Base-by-base conservation (phyloP, 1,140 invertebrate genomes). In the Wiebesia pumilae region DNA sequence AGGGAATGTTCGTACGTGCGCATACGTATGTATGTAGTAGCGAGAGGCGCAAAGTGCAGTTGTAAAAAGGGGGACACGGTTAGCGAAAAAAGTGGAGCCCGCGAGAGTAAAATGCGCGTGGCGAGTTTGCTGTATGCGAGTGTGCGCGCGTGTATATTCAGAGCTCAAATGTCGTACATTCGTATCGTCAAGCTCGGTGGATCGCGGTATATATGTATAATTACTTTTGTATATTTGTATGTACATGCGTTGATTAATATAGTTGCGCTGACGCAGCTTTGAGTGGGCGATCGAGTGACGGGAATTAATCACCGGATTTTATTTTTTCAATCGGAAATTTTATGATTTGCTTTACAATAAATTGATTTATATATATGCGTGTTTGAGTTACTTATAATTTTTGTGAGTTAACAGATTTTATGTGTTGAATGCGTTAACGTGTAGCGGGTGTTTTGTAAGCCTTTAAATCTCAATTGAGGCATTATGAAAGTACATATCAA, bases 1-100 rank as follows among this genome's bases (percentile, higher is more conserved):
- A 30, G 43, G n/a, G 30, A 54, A 33, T 4, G 3, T 21, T 47
- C n/a, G 30, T 54, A 54, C 19, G 19, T 81, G 24, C n/a, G 35
- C 10, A 35, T 80, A 62, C 47, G n/a, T 47, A 1, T 43, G 35
- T 24, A n/a, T n/a, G 24, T 1, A 54, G 30, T 4, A 78, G 77
- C n/a, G n/a, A 35, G 43, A 54, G 77, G 77, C 77, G 43, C 47
- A 78, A 78, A 78, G 77, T 78, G 43, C 77, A 78, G 47, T n/a
- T 78, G 40, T 77, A 78, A 51, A 78, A 78, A 78, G n/a, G 47
- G 75, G 77, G 77, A 10, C n/a, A 54, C n/a, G 12, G 21, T 16
- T 1, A 73, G 35, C 14, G 38, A 58, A 30, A 51, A 51, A 54
- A 54, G 47, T 24, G 19, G 43, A 33, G 19, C 19, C 35, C 47